Evolutionary conservation across 2,113 vertebrate species (phyloP).

Genomic region (Ageneiosus marmoratus): DNA sequence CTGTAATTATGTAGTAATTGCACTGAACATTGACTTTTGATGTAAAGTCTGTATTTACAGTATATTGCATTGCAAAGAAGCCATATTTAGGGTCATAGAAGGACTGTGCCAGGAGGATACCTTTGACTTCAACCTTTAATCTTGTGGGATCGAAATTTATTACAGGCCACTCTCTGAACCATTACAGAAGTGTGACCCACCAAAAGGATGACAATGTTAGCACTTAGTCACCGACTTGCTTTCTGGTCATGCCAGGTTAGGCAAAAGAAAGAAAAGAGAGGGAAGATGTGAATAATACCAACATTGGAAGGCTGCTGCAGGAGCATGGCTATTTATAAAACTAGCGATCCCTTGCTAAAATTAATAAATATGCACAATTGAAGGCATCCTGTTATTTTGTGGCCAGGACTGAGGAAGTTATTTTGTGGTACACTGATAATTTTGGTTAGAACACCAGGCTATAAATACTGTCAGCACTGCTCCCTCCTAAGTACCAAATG

Average conservation of each 20-base stretch:
- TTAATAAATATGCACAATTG: constrained; percentile 81
- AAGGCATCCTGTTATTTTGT: constrained; percentile 82
- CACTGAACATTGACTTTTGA: background rate
- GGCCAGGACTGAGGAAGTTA: constrained; percentile 77
- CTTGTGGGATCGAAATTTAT: constrained; percentile 62
- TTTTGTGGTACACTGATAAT: constrained; percentile 80
- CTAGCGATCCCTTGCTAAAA: constrained; percentile 66
- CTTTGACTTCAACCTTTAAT: constrained; percentile 63
- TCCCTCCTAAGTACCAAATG: constrained; percentile 59
- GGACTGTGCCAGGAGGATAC: constrained; percentile 38
- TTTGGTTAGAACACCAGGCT: constrained; percentile 77
- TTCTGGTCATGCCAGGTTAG: constrained; percentile 21
- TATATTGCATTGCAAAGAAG: background rate
- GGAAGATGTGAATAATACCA: constrained; percentile 71
- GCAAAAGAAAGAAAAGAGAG: constrained; percentile 40
- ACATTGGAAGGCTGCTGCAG: constrained; percentile 59
- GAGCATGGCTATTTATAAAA: constrained; percentile 74
- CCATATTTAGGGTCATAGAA: constrained; percentile 14
- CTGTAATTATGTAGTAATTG: no score
- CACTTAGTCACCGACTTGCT: constrained; percentile 13
- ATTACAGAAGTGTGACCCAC: background rate
- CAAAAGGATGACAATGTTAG: constrained; percentile 16
- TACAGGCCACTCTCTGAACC: constrained; percentile 65
- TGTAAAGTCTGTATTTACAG: background rate
- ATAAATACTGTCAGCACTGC: constrained; percentile 76